phyloP scores from a whole-genome alignment of 35 echinoderm and acorn worm species.

The Chiridota heheva region DNA sequence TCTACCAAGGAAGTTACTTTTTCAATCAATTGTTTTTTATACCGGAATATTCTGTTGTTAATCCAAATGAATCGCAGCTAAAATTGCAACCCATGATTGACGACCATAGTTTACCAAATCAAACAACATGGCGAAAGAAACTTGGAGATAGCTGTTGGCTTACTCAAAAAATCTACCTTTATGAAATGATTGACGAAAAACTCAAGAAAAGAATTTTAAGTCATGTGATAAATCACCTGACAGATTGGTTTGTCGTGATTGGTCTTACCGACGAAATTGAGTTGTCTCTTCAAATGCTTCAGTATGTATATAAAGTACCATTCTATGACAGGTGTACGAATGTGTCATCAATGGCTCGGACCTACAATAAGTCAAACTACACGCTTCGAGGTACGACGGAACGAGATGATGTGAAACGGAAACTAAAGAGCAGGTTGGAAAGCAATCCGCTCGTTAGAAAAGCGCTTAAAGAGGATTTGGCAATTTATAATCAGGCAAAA shows the following conservation, averaged over 20 bases:
- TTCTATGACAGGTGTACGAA: conserved; percentile 42
- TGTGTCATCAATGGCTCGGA: conserved; percentile 45
- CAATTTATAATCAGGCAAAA: conserved; percentile 53
- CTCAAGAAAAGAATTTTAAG: neutral
- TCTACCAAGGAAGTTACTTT: conserved; percentile 35
- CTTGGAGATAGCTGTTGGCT: no score
- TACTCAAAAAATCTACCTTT: conserved; percentile 6
- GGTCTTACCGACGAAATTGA: neutral
- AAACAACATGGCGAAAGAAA: neutral
- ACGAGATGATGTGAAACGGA: neutral
- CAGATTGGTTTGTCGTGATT: neutral
- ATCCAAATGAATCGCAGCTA: conserved; percentile 9
- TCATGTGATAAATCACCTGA: neutral
- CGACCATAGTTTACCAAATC: neutral
- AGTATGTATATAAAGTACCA: neutral
- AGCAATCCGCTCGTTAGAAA: conserved; percentile 31
- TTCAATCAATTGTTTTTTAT: conserved; percentile 4
- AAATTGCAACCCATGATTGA: neutral
- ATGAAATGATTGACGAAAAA: neutral
- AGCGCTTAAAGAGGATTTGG: conserved; percentile 46
- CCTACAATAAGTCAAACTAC: no score
- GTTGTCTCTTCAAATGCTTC: neutral
- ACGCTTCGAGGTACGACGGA: neutral
- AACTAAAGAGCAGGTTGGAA: conserved; percentile 34
- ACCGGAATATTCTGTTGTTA: conserved; percentile 38